phyloP scores from a whole-genome alignment of 2,888 invertebrate species.

The Agrochola macilenta region DNA sequence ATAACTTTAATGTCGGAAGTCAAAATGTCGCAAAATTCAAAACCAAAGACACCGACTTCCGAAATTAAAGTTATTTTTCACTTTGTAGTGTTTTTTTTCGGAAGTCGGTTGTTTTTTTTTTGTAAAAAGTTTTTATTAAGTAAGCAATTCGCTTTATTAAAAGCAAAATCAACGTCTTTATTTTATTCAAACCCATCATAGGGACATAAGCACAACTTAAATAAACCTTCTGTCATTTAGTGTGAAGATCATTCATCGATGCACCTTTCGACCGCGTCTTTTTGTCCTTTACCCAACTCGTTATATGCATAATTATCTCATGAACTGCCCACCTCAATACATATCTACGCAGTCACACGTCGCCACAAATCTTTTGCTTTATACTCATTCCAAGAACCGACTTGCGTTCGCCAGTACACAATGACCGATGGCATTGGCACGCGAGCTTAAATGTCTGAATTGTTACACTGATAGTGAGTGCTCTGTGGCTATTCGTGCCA shows the following conservation, averaged over 20 bases:
- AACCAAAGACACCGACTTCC: too few species aligned
- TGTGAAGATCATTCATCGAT: not conserved
- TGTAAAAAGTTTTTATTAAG: too few species aligned
- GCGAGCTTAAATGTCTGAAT: constrained; percentile 59
- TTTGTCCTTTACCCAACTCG: not conserved
- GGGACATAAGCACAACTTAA: not conserved
- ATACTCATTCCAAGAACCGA: constrained; percentile 52
- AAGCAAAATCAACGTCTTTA: not conserved
- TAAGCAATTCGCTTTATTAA: not conserved
- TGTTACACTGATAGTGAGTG: constrained; percentile 53
- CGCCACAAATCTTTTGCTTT: constrained; percentile 34
- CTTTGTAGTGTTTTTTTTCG: too few species aligned
- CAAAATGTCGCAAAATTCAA: too few species aligned
- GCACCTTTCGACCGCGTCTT: not conserved
- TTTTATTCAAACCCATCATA: not conserved
- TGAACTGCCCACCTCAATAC: not conserved
- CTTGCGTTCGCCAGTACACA: constrained; percentile 45
- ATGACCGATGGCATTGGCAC: constrained; percentile 78
- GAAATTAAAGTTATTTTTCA: too few species aligned
- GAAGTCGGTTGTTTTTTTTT: too few species aligned
- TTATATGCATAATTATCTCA: not conserved
- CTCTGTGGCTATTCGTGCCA: constrained; percentile 51
- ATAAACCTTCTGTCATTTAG: not conserved
- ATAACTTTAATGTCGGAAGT: too few species aligned
- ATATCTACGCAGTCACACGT: not conserved